Conservation (phyloP, 53 echinoderm and acorn worm species). For the Echinarachnius parma region DNA sequence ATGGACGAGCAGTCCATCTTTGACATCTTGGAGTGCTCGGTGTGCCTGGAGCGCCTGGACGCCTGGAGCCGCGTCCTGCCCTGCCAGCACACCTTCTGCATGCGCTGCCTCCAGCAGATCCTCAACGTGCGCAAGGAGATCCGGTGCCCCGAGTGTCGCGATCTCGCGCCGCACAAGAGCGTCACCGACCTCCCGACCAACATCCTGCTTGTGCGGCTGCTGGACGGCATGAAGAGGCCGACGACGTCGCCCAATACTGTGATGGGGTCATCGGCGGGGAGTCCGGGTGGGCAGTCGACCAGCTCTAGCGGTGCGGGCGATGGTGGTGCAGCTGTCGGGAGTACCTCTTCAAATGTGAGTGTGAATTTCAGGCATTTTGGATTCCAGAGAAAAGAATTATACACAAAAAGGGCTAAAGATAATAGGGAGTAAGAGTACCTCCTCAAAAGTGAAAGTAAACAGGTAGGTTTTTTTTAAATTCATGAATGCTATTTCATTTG, state of each 20-base stretch:
- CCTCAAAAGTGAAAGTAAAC: too few species aligned
- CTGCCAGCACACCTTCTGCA: conserved; percentile 93
- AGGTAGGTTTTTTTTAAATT: too few species aligned
- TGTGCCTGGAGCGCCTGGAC: conserved; percentile 87
- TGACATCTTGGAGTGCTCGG: conserved; percentile 91
- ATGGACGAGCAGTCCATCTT: conserved; percentile 85
- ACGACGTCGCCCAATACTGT: not conserved
- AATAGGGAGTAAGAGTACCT: too few species aligned
- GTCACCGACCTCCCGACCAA: conserved; percentile 96
- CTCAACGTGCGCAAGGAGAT: conserved; percentile 73
- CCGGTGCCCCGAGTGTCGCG: conserved; percentile 89
- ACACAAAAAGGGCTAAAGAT: too few species aligned
- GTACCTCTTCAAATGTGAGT: too few species aligned
- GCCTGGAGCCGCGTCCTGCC: conserved; percentile 83
- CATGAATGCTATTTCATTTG: too few species aligned
- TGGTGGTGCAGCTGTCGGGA: too few species aligned
- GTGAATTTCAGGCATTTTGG: too few species aligned
- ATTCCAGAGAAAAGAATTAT: too few species aligned
- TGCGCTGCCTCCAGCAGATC: conserved; percentile 85
- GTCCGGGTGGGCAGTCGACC: conserved; percentile 25
- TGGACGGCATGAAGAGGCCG: conserved; percentile 78
- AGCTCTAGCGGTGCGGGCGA: conserved; percentile 25
- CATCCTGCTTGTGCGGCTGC: conserved; percentile 79
- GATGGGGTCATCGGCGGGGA: conserved; percentile 21
- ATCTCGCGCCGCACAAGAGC: conserved; percentile 58